Evolutionary conservation across 2,113 vertebrate genomes (phyloP), one percentile per base, ranked within the genome.

Genomic region (Mormoops blainvillei): DNA sequence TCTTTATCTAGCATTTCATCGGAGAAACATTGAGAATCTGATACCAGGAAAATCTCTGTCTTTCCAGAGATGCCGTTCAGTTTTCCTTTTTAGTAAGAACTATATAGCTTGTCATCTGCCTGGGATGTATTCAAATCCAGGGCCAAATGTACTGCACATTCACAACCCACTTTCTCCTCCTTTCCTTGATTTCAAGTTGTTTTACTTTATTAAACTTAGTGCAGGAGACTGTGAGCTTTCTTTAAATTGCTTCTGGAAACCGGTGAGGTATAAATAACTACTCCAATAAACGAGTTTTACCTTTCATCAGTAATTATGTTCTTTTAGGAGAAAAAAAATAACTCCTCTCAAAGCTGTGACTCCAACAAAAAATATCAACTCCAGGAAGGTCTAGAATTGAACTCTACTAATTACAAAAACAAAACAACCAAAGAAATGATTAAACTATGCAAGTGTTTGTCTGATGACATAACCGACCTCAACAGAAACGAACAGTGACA

Each of bases 61-160:
- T 50, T 94, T 48, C 86, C 63, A 56, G 58, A 93, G 26, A 74
- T 58, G 67, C 2, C 24, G 61, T 8, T 58, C 26, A 70, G 56
- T 93, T 70, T 94, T 92, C 63, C 68, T 90, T 87, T 88, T 67
- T 26, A 26, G 36, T 81, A 81, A 93, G 56, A 80, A 77, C 20
- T 22, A 70, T 48, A 58, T 11, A 61, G 61, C 22, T 93, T 38
- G 52, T 24, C 82, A 33, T 77, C 61, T 90, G n/a, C 61, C n/a
- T 80, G 24, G 36, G 26, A 84, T 87, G 33, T 16, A 68, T 80
- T 80, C 70, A 41, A 89, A 41, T 52, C 74, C 67, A 81, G 74
- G 74, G 67, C 87, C 91, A 56, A 73, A 81, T 71, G 33, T 20
- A 76, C 4, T 26, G 7, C 36, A 26, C 10, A 70, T 48, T 94